A percentile compares a stretch with the other conserved stretches of the same genome.
Conservation (phyloP, 2,888 invertebrate genomes). For the Trypoxylon attenuatum region DNA sequence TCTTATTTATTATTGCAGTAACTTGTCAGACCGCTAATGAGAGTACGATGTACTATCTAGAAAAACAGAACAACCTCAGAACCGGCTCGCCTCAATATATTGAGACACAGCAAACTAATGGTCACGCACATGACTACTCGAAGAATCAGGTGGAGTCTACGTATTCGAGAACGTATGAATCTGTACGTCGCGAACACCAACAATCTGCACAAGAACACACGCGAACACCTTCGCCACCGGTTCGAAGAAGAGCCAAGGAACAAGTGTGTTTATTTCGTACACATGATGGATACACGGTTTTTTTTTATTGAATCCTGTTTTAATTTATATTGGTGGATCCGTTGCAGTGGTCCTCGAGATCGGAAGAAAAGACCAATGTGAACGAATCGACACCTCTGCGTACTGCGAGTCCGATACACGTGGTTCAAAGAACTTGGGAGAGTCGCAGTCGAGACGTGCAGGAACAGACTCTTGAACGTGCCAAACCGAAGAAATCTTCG, state of each 20-base stretch:
- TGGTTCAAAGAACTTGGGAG: slow-evolving; percentile 70
- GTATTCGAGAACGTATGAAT: slow-evolving; percentile 58
- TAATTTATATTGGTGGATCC: neutral
- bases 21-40: too few species aligned
- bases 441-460: slow-evolving; percentile 61
- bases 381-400: slow-evolving; percentile 46
- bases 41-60: too few species aligned
- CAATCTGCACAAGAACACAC: slow-evolving; percentile 43
- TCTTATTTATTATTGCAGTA: neutral
- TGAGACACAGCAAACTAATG: slow-evolving; percentile 54
- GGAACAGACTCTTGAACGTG: slow-evolving; percentile 37
- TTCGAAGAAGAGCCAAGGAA: slow-evolving; percentile 63
- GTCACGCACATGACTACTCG: slow-evolving; percentile 51
- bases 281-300: neutral
- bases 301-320: neutral
- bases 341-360: slow-evolving; percentile 48
- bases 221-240: slow-evolving; percentile 67
- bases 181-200: slow-evolving; percentile 52
- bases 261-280: slow-evolving; percentile 45
- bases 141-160: slow-evolving; percentile 59
- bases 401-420: slow-evolving; percentile 65
- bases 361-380: slow-evolving; percentile 55
- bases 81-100: slow-evolving; percentile 62
- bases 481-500: slow-evolving; percentile 32
- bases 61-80: slow-evolving; percentile 48